Conservation (phyloP, 2,113 vertebrate genomes). For the Rutilus rutilus region DNA sequence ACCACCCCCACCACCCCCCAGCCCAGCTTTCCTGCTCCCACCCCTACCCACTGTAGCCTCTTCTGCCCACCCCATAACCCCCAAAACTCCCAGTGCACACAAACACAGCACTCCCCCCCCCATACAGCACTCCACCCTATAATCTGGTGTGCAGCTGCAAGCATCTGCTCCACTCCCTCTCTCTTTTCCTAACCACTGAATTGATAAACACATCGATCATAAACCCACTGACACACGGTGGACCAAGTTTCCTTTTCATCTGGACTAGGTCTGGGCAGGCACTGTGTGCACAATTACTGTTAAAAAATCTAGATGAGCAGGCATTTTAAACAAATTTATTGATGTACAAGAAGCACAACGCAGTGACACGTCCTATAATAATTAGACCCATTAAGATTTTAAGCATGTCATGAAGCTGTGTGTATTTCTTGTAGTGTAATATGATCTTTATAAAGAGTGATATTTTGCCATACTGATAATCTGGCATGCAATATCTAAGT, state of each 20-base stretch:
- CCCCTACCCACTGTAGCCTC: conserved; percentile 61
- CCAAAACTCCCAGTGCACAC: conserved; percentile 67
- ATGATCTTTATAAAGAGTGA: neutral
- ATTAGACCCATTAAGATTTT: neutral
- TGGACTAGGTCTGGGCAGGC: conserved; percentile 36
- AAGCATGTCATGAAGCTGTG: neutral
- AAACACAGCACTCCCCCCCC: conserved; percentile 69
- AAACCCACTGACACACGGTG: conserved; percentile 67
- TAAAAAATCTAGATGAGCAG: neutral
- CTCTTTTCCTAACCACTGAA: conserved; percentile 67
- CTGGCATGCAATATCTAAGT: neutral
- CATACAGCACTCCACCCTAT: conserved; percentile 76
- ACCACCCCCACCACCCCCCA: conserved; percentile 46
- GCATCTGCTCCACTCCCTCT: conserved; percentile 70
- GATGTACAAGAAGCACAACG: neutral
- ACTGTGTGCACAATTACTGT: conserved; percentile 14
- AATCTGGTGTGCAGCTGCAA: conserved; percentile 83
- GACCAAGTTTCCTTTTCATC: conserved; percentile 61
- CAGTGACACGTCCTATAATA: neutral
- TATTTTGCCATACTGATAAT: conserved; percentile 31
- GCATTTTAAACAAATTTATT: neutral
- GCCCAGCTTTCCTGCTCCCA: conserved; percentile 67
- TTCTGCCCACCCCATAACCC: conserved; percentile 67
- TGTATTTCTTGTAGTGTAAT: neutral
- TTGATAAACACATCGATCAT: conserved; percentile 78